Base-by-base conservation (phyloP, 2,113 vertebrate species). In the Ceyx cyanopectus region DNA sequence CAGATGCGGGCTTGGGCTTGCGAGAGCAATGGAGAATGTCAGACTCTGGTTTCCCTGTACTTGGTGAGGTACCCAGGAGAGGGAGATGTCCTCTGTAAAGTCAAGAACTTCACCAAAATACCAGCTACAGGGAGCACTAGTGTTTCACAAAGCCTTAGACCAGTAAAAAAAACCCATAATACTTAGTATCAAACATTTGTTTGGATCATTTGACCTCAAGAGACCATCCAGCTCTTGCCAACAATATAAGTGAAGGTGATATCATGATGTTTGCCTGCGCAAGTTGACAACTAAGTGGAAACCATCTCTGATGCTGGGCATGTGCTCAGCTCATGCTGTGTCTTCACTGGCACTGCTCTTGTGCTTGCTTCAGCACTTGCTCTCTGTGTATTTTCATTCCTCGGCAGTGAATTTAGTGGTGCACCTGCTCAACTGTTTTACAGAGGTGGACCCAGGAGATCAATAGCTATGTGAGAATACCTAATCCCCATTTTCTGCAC, bases 301-400 rank as follows among this genome's bases (percentile, higher is more conserved):
- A 53, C 53, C 3, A 14, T 14, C 10, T 65, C 76, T 66, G 53
- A 51, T 0, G 5, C 0, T 30, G 40, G 23, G 19, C 53, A 40
- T 0, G 4, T 23, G 43, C 27, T 75, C 68, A 90, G 13, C 61
- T 46, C 1, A 0, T 7, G 2, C 23, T 10, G 9, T 3, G 1
- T 60, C 73, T 73, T 23, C 67, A 67, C n/a, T 51, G 57, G 57
- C 14, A 0, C 3, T 23, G 26, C 46, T 51, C 34, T 54, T 0
- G 1, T 41, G 29, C 67, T 73, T 57, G 12, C 7, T 43, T 15
- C 10, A 51, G 40, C 23, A 30, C 7, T 0, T n/a, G n/a, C 27
- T 77, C 29, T 10, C 16, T 0, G 0, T 4, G 30, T 6, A 7
- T 18, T 41, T 77, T 22, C 51, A 5, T 29, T 85, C 80, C 37